Percentiles rank a stretch among this genome's conserved stretches.
Evolutionary conservation across 2,888 invertebrate genomes (phyloP).

Genomic region (Pycnomerus fuliginosus): DNA sequence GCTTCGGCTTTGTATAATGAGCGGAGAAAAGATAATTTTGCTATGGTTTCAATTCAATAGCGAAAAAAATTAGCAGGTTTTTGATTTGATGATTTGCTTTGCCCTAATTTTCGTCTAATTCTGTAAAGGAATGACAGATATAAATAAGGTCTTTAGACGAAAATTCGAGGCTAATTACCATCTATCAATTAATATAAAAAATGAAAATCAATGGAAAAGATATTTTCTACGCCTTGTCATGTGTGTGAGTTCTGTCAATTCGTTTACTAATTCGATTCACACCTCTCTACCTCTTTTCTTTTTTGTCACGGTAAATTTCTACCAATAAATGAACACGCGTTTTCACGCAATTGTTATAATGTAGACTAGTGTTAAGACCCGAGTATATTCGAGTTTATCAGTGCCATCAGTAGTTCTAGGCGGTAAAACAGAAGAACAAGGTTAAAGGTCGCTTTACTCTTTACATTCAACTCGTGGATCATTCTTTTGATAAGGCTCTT

Average conservation of each 20-base stretch:
- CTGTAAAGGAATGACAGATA: no score
- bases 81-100: no score
- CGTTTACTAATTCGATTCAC: no score
- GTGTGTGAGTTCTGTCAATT: background rate
- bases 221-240: background rate
- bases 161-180: no score
- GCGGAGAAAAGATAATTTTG: no score
- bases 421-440: conserved; percentile 29
- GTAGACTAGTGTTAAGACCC: conserved; percentile 16
- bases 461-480: conserved; percentile 26
- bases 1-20: no score
- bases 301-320: no score
- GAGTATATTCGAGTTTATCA: conserved; percentile 24
- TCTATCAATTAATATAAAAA: conserved; percentile 2
- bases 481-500: conserved; percentile 15
- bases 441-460: conserved; percentile 29
- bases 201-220: conserved; percentile 9
- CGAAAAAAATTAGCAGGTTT: no score
- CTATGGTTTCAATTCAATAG: no score
- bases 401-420: conserved; percentile 27
- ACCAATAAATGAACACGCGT: conserved; percentile 4
- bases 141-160: no score
- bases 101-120: no score
- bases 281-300: no score
- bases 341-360: conserved; percentile 15